phyloP scores from a whole-genome alignment of 1,140 invertebrate genomes.

The Orussus abietinus region DNA sequence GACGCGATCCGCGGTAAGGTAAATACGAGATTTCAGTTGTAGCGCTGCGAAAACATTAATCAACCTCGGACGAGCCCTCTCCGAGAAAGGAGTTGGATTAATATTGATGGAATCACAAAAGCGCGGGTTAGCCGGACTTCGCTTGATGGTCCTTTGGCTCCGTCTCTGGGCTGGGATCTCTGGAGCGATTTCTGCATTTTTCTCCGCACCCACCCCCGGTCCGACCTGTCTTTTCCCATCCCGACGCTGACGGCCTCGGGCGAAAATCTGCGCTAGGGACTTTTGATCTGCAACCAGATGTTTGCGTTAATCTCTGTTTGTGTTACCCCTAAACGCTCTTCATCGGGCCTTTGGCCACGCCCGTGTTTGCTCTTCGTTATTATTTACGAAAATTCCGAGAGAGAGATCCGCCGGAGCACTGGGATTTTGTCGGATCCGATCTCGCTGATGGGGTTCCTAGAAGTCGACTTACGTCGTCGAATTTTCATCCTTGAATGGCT shows the following conservation, averaged over 20 bases:
- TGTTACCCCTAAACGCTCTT: conserved; percentile 1
- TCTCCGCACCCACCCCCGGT: too few species aligned
- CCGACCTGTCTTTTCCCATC: too few species aligned
- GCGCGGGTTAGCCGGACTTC: too few species aligned
- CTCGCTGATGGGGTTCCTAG: too few species aligned
- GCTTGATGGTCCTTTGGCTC: too few species aligned
- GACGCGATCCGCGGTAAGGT: too few species aligned
- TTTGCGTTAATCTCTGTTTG: not conserved
- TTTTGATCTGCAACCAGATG: not conserved
- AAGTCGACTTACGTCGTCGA: too few species aligned
- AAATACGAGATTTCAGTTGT: not conserved
- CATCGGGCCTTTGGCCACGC: not conserved
- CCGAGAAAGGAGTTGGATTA: not conserved
- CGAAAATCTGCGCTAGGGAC: not conserved
- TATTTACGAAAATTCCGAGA: not conserved
- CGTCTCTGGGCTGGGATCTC: too few species aligned
- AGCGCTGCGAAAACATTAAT: not conserved
- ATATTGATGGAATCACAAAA: conserved; percentile 1
- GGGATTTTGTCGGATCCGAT: too few species aligned
- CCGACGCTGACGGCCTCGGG: not conserved
- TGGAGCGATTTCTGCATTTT: too few species aligned
- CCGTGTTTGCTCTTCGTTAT: not conserved
- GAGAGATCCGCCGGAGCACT: not conserved
- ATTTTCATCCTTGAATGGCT: too few species aligned
- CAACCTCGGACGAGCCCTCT: not conserved